Percentiles rank a stretch among this genome's conserved stretches.
Evolutionary conservation across 1,140 invertebrate genomes (phyloP).

Genomic region (Tribolium madens): DNA sequence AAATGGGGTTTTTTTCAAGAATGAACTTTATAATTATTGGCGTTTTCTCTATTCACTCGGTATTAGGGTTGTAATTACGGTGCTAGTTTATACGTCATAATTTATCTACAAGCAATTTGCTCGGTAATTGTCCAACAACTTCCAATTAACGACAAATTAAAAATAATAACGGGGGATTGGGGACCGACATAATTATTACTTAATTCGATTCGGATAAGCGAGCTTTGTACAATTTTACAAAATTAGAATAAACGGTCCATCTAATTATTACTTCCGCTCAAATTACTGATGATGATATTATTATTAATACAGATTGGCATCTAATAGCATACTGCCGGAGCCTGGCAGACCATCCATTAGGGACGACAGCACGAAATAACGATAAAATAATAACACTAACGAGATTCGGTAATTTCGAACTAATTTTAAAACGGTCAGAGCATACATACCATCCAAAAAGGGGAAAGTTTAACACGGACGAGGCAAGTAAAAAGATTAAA

Average conservation of each 20-base stretch:
- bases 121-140: conserved; percentile 26
- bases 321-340: conserved; percentile 4
- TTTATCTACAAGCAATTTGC: conserved; percentile 34
- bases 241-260: conserved; percentile 14
- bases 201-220: neutral
- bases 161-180: conserved; percentile 15
- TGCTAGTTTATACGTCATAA: conserved; percentile 25
- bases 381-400: conserved; percentile 25
- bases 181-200: neutral
- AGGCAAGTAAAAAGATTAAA: no score
- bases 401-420: conserved; percentile 9
- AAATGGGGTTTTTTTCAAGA: conserved; percentile 30
- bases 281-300: neutral
- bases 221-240: neutral
- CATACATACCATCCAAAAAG: no score
- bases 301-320: conserved; percentile 33
- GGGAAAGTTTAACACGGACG: no score
- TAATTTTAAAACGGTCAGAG: conserved; percentile 1
- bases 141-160: conserved; percentile 36
- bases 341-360: conserved; percentile 15
- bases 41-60: conserved; percentile 18
- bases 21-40: conserved; percentile 29
- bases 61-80: conserved; percentile 21
- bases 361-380: neutral
- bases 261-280: neutral